phyloP scores from a whole-genome alignment of 37 sponge, comb jelly and placozoan species.

The Oopsacas minuta region DNA sequence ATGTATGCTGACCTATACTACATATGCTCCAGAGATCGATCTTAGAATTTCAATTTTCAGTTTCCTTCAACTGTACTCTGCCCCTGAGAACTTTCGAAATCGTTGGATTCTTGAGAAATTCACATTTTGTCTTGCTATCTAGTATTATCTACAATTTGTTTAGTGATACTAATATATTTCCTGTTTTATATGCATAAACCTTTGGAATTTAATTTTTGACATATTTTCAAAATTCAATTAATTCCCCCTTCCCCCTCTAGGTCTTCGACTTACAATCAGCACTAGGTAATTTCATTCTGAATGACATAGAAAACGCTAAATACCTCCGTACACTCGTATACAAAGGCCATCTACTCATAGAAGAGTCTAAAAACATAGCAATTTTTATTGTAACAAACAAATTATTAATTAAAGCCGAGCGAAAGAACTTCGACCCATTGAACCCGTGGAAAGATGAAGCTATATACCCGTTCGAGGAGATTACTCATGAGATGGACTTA shows the following conservation, averaged over 20 bases:
- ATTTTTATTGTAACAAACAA: neutral
- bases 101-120: too few species aligned
- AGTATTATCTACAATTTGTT: too few species aligned
- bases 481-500: neutral
- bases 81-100: too few species aligned
- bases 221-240: neutral
- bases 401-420: neutral
- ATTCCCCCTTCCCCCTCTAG: neutral
- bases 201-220: too few species aligned
- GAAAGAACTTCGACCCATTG: neutral
- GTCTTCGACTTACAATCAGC: neutral
- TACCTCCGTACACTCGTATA: neutral
- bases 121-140: too few species aligned
- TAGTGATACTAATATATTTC: too few species aligned
- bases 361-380: neutral
- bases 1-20: too few species aligned
- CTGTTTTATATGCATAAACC: too few species aligned
- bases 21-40: too few species aligned
- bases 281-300: neutral
- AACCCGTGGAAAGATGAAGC: neutral
- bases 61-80: too few species aligned
- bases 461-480: neutral
- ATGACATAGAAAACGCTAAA: constrained; percentile 6
- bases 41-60: too few species aligned
- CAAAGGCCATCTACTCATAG: neutral